A percentile compares a stretch with the other conserved stretches of the same genome.
These are phyloP conservation scores for Euplexia lucipara DNA, from an alignment of 2,888 invertebrate genomes.

Conservation along the genomic window DNA sequence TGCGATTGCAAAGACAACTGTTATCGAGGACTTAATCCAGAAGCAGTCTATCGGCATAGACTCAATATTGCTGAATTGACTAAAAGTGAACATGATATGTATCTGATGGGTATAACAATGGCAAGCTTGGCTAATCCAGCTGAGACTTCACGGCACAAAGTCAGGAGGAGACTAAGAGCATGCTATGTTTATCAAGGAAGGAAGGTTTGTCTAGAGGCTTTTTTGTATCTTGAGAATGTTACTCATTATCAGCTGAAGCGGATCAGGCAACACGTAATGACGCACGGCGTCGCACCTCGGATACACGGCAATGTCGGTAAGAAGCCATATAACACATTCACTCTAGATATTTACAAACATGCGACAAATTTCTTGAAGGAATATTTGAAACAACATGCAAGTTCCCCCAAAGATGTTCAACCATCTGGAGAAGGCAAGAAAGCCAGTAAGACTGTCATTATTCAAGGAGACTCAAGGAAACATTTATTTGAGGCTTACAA, in stretches of 20 bases:
- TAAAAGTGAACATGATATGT: slow-evolving; percentile 96
- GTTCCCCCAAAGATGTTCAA: slow-evolving; percentile 88
- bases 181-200: slow-evolving; percentile 95
- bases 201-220: slow-evolving; percentile 94
- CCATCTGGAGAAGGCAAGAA: slow-evolving; percentile 89
- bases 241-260: slow-evolving; percentile 95
- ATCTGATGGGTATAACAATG: slow-evolving; percentile 96
- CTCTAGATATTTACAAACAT: slow-evolving; percentile 94
- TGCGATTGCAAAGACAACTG: slow-evolving; percentile 95
- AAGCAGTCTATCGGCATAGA: slow-evolving; percentile 94
- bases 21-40: slow-evolving; percentile 94
- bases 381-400: slow-evolving; percentile 93
- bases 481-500: slow-evolving; percentile 94
- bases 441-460: slow-evolving; percentile 87
- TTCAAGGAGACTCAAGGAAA: slow-evolving; percentile 91
- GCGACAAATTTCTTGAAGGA: slow-evolving; percentile 94
- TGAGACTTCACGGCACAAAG: slow-evolving; percentile 93
- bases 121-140: slow-evolving; percentile 94
- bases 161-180: slow-evolving; percentile 93
- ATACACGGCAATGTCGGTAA: slow-evolving; percentile 95
- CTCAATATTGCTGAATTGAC: slow-evolving; percentile 95
- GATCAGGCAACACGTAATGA: slow-evolving; percentile 95
- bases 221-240: slow-evolving; percentile 95
- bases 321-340: slow-evolving; percentile 95
- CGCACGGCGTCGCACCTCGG: slow-evolving; percentile 94